phyloP scores from a whole-genome alignment of 2,113 vertebrate species.

The Mirza zaza region DNA sequence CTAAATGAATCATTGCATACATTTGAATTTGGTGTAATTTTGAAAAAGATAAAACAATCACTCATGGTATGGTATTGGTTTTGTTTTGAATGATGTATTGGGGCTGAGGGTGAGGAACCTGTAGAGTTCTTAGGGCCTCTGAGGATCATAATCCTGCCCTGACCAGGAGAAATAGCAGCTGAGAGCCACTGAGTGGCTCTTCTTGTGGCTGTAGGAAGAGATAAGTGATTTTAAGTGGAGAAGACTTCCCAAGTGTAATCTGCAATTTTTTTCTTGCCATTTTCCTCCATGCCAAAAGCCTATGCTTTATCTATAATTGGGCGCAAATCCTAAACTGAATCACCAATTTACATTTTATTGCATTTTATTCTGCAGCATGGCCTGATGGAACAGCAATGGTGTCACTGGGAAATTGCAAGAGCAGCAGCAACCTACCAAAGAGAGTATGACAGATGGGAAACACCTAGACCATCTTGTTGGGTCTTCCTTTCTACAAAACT shows the following conservation, averaged over 20 bases:
- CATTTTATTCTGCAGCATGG: not conserved
- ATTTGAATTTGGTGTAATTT: not conserved
- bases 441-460: not conserved
- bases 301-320: not conserved
- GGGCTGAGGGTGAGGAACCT: not conserved
- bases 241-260: not conserved
- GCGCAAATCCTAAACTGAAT: not conserved
- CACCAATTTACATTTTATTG: not conserved
- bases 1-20: not conserved
- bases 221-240: slow-evolving; percentile 36
- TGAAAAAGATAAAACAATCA: not conserved
- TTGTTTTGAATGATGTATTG: not conserved
- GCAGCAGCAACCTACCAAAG: not conserved
- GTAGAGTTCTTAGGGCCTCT: not conserved
- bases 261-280: not conserved
- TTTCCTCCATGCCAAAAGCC: not conserved
- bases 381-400: not conserved
- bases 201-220: slow-evolving; percentile 38
- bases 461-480: not conserved
- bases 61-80: not conserved
- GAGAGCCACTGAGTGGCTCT: slow-evolving; percentile 47
- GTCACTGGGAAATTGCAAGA: not conserved
- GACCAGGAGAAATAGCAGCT: slow-evolving; percentile 30
- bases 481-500: not conserved
- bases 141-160: not conserved